Conservation (phyloP, 2,797 vertebrate species). For the Chaenodraco wilsoni region DNA sequence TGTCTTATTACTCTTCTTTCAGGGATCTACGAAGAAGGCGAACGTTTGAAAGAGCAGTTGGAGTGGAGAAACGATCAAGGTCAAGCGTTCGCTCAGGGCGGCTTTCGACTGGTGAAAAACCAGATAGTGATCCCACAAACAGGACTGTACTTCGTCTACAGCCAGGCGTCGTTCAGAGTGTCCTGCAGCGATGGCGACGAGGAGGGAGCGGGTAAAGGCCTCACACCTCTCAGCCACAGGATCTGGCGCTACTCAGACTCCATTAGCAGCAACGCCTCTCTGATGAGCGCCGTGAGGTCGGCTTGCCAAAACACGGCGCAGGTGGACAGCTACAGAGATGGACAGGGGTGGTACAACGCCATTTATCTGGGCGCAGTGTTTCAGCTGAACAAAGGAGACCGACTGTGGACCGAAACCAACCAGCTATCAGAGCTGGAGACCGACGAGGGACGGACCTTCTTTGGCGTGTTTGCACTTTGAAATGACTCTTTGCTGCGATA, state of each 20-base stretch:
- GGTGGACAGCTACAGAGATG: background rate
- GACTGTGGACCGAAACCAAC: slow-evolving; percentile 72
- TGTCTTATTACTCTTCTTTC: background rate
- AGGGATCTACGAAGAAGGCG: slow-evolving; percentile 47
- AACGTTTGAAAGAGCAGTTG: background rate
- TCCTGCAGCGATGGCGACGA: slow-evolving; percentile 44
- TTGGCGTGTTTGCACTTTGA: slow-evolving; percentile 83
- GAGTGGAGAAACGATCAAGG: slow-evolving; percentile 70
- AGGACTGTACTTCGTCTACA: slow-evolving; percentile 86
- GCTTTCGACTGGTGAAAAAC: slow-evolving; percentile 66
- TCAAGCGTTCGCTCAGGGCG: slow-evolving; percentile 78
- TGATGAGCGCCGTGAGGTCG: slow-evolving; percentile 78
- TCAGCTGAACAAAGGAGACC: slow-evolving; percentile 74
- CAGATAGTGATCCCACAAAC: slow-evolving; percentile 68
- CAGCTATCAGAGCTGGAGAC: slow-evolving; percentile 64
- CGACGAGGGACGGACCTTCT: slow-evolving; percentile 77
- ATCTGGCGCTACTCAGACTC: slow-evolving; percentile 71
- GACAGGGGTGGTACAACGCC: slow-evolving; percentile 73
- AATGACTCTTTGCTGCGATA: background rate
- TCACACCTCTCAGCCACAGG: slow-evolving; percentile 70
- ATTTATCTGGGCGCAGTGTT: slow-evolving; percentile 84
- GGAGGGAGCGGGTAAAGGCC: rapidly evolving
- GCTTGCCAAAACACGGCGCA: slow-evolving; percentile 59
- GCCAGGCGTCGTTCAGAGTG: slow-evolving; percentile 81
- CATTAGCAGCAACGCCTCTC: slow-evolving; percentile 6